Evolutionary conservation across 2,888 invertebrate genomes (phyloP).

Genomic region (Agonopterix heracliana): DNA sequence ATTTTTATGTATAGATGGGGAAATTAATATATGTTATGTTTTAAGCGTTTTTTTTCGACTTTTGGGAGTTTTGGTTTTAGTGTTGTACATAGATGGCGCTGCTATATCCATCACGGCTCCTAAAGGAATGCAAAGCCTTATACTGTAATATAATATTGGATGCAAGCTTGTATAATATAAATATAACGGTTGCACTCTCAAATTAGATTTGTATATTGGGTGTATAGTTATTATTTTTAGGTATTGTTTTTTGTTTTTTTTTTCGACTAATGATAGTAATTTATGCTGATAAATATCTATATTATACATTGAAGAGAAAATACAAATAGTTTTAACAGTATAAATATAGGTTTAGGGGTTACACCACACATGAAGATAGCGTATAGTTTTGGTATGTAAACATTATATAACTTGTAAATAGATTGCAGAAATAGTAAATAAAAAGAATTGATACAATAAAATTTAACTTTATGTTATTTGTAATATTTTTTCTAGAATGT

Average conservation of each 20-base stretch:
- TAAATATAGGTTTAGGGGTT: slow-evolving; percentile 71
- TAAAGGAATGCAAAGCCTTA: slow-evolving; percentile 65
- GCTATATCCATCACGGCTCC: slow-evolving; percentile 29
- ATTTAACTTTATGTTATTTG: slow-evolving; percentile 65
- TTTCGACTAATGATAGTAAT: slow-evolving; percentile 70
- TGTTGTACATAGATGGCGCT: slow-evolving; percentile 46
- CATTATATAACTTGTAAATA: slow-evolving; percentile 71
- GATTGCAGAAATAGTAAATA: slow-evolving; percentile 62
- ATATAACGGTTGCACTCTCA: slow-evolving; percentile 57
- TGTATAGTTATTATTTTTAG: slow-evolving; percentile 69
- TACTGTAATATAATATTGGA: slow-evolving; percentile 56
- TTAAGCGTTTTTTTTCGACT: slow-evolving; percentile 46
- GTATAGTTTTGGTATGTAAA: slow-evolving; percentile 73
- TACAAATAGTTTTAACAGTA: slow-evolving; percentile 74
- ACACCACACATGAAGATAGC: slow-evolving; percentile 65
- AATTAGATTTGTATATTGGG: slow-evolving; percentile 71
- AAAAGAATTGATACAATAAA: slow-evolving; percentile 72
- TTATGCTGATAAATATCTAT: slow-evolving; percentile 70
- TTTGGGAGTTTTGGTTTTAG: slow-evolving; percentile 32
- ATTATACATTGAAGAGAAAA: slow-evolving; percentile 67
- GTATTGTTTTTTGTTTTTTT: slow-evolving; percentile 55
- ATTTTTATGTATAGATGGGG: slow-evolving; percentile 71
- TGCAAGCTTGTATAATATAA: slow-evolving; percentile 67
- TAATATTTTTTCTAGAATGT: slow-evolving; percentile 59
- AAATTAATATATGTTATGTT: slow-evolving; percentile 69